A percentile compares a stretch with the other conserved stretches of the same genome.
Conservation (phyloP, 2,113 vertebrate genomes). For the Dicerorhinus sumatrensis region DNA sequence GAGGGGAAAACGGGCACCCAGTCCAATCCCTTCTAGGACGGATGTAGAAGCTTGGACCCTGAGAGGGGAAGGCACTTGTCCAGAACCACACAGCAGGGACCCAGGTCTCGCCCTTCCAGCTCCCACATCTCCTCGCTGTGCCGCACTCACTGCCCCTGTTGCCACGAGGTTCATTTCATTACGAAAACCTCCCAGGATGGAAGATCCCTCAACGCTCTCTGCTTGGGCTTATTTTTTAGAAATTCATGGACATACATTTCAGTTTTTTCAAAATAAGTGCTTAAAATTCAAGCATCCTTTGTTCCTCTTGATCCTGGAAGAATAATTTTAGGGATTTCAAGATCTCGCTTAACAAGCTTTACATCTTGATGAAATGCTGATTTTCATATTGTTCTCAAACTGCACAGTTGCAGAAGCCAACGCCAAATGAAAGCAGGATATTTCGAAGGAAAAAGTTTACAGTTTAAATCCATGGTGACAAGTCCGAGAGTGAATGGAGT, state of each 20-base stretch:
- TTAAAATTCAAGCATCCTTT: constrained; percentile 65
- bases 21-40: background rate
- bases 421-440: background rate
- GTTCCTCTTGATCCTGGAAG: constrained; percentile 35
- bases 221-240: constrained; percentile 18
- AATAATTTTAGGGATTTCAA: constrained; percentile 50
- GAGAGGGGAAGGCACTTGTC: background rate
- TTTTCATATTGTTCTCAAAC: constrained; percentile 74
- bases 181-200: background rate
- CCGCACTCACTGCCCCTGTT: rapidly evolving
- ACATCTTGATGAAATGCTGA: constrained; percentile 71
- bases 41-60: background rate
- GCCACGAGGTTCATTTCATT: background rate
- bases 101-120: rapidly evolving
- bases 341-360: constrained; percentile 54
- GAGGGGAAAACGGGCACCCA: background rate
- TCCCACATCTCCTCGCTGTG: rapidly evolving
- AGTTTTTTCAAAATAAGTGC: background rate
- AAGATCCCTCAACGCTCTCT: background rate
- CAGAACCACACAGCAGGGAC: too few relatives aligned
- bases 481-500: background rate
- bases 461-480: background rate
- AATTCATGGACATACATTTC: background rate
- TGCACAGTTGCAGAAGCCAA: constrained; percentile 67
- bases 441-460: background rate